phyloP scores from a whole-genome alignment of 2,797 vertebrate species.

The Xenops minutus region DNA sequence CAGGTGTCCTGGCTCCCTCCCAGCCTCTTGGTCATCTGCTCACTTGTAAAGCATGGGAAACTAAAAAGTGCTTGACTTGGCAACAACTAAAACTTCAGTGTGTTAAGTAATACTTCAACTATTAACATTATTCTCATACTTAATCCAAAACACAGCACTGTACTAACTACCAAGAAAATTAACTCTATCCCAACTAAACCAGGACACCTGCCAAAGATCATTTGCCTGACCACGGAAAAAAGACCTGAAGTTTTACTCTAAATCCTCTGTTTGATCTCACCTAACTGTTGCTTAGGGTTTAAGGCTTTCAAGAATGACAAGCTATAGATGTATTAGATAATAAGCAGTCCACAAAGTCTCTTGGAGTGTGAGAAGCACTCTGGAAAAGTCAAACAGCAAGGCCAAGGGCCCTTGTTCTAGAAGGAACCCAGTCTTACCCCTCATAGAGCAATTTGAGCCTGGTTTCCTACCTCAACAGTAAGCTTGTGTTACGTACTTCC shows the following conservation, averaged over 20 bases:
- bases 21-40: neutral
- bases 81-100: neutral
- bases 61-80: neutral
- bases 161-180: neutral
- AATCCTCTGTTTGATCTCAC: neutral
- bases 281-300: neutral
- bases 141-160: neutral
- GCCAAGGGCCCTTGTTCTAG: neutral
- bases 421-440: neutral
- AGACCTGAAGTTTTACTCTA: neutral
- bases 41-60: neutral
- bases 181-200: neutral
- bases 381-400: neutral
- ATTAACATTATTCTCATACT: neutral
- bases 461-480: neutral
- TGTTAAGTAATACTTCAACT: neutral
- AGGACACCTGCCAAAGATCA: neutral
- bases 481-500: neutral
- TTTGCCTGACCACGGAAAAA: neutral
- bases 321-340: neutral
- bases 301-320: neutral
- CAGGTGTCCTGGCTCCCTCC: neutral
- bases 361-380: neutral
- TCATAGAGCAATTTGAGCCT: neutral
- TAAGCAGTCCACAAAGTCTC: neutral